These are phyloP conservation scores for Xestia c-nigrum DNA, from an alignment of 2,888 invertebrate genomes.

Conservation along the genomic window DNA sequence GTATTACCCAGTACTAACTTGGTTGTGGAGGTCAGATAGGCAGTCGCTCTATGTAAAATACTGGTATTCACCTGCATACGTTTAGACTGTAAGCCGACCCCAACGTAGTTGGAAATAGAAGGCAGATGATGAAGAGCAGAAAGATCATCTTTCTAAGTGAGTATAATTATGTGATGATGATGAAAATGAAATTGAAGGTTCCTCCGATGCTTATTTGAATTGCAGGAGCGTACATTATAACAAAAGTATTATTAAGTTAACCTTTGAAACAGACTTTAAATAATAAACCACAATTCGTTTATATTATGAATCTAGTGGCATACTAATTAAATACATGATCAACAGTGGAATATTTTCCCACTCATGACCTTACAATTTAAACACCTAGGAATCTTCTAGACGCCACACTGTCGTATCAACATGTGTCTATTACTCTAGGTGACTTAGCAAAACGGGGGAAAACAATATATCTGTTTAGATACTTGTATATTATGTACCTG, in stretches of 20 bases:
- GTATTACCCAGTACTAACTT: too few relatives aligned
- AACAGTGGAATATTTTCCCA: slow-evolving; percentile 23
- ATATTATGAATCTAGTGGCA: neutral
- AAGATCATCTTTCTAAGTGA: too few relatives aligned
- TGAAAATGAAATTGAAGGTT: too few relatives aligned
- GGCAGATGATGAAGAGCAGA: too few relatives aligned
- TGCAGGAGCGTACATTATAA: neutral
- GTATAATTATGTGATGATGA: too few relatives aligned
- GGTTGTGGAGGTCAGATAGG: too few relatives aligned
- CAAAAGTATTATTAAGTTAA: neutral
- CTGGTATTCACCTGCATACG: too few relatives aligned
- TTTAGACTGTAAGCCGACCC: too few relatives aligned
- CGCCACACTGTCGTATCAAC: slow-evolving; percentile 2
- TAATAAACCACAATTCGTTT: too few relatives aligned
- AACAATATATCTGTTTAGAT: slow-evolving; percentile 15
- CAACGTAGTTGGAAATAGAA: too few relatives aligned
- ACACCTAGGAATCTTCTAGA: slow-evolving; percentile 27
- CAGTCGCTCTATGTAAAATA: too few relatives aligned
- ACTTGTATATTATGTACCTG: neutral
- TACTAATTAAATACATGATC: slow-evolving; percentile 10
- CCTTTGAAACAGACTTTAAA: neutral
- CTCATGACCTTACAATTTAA: slow-evolving; percentile 21
- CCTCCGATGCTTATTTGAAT: neutral
- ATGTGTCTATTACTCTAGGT: slow-evolving; percentile 26
- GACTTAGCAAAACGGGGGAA: slow-evolving; percentile 44